Conservation (phyloP, 2,888 invertebrate species). For the Lypha dubia region DNA sequence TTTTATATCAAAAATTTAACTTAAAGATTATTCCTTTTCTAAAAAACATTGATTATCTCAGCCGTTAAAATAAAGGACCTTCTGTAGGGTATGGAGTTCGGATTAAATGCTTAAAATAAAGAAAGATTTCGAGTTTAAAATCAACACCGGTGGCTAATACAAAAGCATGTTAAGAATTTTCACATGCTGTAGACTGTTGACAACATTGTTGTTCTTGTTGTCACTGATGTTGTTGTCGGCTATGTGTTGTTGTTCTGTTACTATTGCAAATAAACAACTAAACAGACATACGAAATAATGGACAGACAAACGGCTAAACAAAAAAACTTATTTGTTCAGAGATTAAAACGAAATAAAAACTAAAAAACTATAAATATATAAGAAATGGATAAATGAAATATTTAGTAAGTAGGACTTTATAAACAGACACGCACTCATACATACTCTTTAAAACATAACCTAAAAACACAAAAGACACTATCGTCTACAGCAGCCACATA, state of each 20-base stretch:
- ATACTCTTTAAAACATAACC: neutral
- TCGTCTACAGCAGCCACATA: slow-evolving; percentile 45
- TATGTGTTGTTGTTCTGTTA: slow-evolving; percentile 35
- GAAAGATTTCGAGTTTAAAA: slow-evolving; percentile 68
- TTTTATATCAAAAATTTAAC: too few relatives aligned
- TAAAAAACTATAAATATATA: slow-evolving; percentile 23
- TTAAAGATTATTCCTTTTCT: too few relatives aligned
- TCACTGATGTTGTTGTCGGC: slow-evolving; percentile 49
- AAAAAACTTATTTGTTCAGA: slow-evolving; percentile 46
- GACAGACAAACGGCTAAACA: slow-evolving; percentile 13
- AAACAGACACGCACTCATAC: neutral
- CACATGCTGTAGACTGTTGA: slow-evolving; percentile 77
- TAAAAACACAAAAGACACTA: slow-evolving; percentile 26
- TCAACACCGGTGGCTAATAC: slow-evolving; percentile 76
- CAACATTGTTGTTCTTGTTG: slow-evolving; percentile 66
- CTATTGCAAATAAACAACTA: slow-evolving; percentile 41
- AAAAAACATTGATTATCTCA: too few relatives aligned
- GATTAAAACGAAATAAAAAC: slow-evolving; percentile 32
- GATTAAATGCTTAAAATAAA: slow-evolving; percentile 24
- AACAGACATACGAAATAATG: neutral
- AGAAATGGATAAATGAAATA: slow-evolving; percentile 66
- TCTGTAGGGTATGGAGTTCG: slow-evolving; percentile 35
- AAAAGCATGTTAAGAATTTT: slow-evolving; percentile 80
- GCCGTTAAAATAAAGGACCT: too few relatives aligned
- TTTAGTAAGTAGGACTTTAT: slow-evolving; percentile 53